phyloP scores from a whole-genome alignment of 1,140 invertebrate genomes.

The Steinernema feltiae region DNA sequence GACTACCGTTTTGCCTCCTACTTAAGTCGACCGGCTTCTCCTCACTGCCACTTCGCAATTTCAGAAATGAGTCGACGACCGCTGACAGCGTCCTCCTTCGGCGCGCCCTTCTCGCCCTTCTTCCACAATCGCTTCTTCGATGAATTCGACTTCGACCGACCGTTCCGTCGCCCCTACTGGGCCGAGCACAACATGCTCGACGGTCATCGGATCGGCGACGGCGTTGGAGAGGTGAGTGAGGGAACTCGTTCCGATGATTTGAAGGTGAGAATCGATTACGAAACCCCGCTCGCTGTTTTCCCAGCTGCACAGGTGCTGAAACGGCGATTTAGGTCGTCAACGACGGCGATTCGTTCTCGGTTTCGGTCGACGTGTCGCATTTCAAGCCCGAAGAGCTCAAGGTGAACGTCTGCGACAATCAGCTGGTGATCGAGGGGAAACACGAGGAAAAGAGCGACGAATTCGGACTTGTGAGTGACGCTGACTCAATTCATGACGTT shows the following conservation, averaged over 20 bases:
- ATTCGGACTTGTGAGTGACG: constrained; percentile 31
- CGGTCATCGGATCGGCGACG: constrained; percentile 37
- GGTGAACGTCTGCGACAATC: constrained; percentile 46
- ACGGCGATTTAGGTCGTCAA: constrained; percentile 33
- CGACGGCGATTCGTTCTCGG: constrained; percentile 34
- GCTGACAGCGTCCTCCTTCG: constrained; percentile 15
- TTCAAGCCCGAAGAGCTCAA: constrained; percentile 47
- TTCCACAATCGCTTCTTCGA: constrained; percentile 38
- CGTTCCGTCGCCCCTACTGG: constrained; percentile 42
- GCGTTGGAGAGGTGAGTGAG: constrained; percentile 35
- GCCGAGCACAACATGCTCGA: constrained; percentile 38
- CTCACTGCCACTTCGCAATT: neutral
- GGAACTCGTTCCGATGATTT: constrained; percentile 5
- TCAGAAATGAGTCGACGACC: constrained; percentile 29
- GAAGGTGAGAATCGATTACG: neutral
- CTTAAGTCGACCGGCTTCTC: constrained; percentile 16
- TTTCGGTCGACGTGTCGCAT: constrained; percentile 42
- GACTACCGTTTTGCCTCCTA: constrained; percentile 1
- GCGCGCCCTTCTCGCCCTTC: constrained; percentile 17
- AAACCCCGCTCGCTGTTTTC: neutral
- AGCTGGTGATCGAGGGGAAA: constrained; percentile 44
- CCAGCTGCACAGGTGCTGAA: neutral
- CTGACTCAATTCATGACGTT: neutral
- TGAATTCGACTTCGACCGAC: constrained; percentile 44
- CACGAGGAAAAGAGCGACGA: constrained; percentile 46